A percentile compares a stretch with the other conserved stretches of the same genome.
These are phyloP conservation scores for Contarinia nasturtii DNA, from an alignment of 1,140 invertebrate genomes.

Conservation along the genomic window DNA sequence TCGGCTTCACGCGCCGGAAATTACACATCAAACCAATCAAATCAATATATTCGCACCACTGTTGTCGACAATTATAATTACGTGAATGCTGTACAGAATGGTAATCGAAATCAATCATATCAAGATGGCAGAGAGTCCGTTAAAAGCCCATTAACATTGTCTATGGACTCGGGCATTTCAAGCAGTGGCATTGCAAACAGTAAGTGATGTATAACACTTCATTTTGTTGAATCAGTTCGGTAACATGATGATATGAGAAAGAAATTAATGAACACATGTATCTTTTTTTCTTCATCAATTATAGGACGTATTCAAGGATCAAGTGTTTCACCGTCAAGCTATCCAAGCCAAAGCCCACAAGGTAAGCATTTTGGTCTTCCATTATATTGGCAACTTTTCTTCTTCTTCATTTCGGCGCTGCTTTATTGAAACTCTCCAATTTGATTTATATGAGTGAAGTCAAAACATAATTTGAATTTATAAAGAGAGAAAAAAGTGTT, in stretches of 20 bases:
- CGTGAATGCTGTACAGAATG: neutral
- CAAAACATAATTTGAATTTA: too few species aligned
- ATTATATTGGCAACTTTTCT: neutral
- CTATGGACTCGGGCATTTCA: conserved; percentile 6
- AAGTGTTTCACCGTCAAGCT: conserved; percentile 5
- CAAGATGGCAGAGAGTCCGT: conserved; percentile 2
- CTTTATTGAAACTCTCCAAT: too few species aligned
- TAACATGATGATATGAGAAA: neutral
- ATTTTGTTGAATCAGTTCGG: neutral
- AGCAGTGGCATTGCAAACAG: conserved; percentile 4
- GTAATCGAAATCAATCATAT: neutral
- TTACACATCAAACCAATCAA: conserved; percentile 1
- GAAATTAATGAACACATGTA: too few species aligned
- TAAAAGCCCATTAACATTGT: conserved; percentile 4
- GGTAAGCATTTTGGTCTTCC: neutral
- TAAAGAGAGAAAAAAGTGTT: too few species aligned
- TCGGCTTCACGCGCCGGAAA: neutral
- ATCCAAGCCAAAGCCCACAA: conserved; percentile 6
- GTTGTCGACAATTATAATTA: neutral
- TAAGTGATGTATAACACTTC: conserved; percentile 4
- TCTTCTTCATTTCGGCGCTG: too few species aligned
- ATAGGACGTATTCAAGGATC: conserved; percentile 3
- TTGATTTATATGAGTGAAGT: too few species aligned
- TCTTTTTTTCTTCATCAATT: neutral
- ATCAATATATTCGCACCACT: neutral